A percentile compares a stretch with the other conserved stretches of the same genome.
Evolutionary conservation across 2,113 vertebrate genomes (phyloP).

Genomic region (Neotoma lepida): DNA sequence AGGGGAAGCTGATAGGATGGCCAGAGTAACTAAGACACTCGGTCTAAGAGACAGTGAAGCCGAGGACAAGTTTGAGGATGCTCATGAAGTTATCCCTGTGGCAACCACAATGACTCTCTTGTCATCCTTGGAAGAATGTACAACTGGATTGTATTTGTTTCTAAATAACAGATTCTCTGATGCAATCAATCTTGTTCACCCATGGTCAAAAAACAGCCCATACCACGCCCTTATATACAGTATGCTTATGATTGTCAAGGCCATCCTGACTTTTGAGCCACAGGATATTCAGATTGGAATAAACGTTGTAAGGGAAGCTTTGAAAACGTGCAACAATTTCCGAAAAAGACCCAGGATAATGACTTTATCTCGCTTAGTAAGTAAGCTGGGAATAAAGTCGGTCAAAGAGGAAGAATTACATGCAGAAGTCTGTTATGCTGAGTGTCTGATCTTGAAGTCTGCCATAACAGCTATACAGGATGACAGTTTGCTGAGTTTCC

Average conservation of each 20-base stretch:
- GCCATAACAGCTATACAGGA: slow-evolving; percentile 64
- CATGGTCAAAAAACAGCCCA: slow-evolving; percentile 71
- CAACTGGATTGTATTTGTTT: slow-evolving; percentile 78
- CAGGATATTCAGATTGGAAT: slow-evolving; percentile 66
- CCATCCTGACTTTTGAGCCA: slow-evolving; percentile 72
- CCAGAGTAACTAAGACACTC: neutral
- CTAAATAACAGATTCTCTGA: slow-evolving; percentile 80
- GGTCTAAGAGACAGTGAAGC: neutral
- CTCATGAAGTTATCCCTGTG: slow-evolving; percentile 71
- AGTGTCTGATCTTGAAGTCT: slow-evolving; percentile 75
- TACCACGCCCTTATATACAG: slow-evolving; percentile 75
- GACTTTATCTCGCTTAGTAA: slow-evolving; percentile 60
- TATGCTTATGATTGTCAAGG: slow-evolving; percentile 73
- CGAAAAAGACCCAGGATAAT: slow-evolving; percentile 57
- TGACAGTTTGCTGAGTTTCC: slow-evolving; percentile 63
- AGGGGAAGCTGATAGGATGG: neutral
- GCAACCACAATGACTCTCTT: slow-evolving; percentile 67
- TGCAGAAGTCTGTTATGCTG: slow-evolving; percentile 77
- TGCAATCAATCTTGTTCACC: slow-evolving; percentile 70
- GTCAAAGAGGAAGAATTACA: slow-evolving; percentile 76
- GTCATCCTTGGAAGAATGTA: slow-evolving; percentile 78
- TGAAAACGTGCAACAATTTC: slow-evolving; percentile 76
- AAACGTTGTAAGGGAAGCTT: slow-evolving; percentile 51
- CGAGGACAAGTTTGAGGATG: slow-evolving; percentile 75
- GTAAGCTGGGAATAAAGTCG: slow-evolving; percentile 48